These are phyloP conservation scores for Leuciscus waleckii DNA, from an alignment of 2,797 vertebrate genomes.

Conservation along the genomic window DNA sequence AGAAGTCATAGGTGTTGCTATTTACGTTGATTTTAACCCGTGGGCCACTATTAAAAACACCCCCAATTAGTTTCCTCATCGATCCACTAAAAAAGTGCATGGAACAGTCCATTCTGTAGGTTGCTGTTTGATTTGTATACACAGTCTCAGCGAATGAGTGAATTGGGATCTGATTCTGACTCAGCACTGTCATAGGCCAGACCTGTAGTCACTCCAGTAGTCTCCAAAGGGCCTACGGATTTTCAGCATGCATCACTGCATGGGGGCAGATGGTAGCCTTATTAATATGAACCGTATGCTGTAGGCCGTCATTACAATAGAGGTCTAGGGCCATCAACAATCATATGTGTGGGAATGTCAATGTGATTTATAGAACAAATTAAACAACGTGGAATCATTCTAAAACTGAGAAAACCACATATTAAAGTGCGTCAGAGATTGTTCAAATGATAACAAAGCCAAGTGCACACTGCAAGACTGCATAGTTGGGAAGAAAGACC, in stretches of 20 bases:
- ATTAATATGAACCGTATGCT: slow-evolving; percentile 48
- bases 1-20: slow-evolving; percentile 4
- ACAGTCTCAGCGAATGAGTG: slow-evolving; percentile 49
- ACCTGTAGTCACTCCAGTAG: slow-evolving; percentile 61
- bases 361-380: slow-evolving; percentile 48
- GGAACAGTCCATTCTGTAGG: slow-evolving; percentile 64
- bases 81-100: slow-evolving; percentile 35
- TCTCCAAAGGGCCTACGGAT: slow-evolving; percentile 57
- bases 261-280: slow-evolving; percentile 53
- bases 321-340: slow-evolving; percentile 32
- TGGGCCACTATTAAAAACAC: slow-evolving; percentile 30
- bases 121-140: slow-evolving; percentile 51
- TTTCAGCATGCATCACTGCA: slow-evolving; percentile 60
- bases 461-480: slow-evolving; percentile 7
- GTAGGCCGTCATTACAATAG: slow-evolving; percentile 22
- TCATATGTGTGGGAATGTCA: slow-evolving; percentile 49
- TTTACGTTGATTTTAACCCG: not conserved
- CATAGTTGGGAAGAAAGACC: not conserved
- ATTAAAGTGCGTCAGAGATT: slow-evolving; percentile 50
- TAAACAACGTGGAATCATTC: slow-evolving; percentile 53
- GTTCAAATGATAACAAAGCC: slow-evolving; percentile 25
- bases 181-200: slow-evolving; percentile 59
- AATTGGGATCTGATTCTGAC: slow-evolving; percentile 58
- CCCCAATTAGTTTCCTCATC: slow-evolving; percentile 5
- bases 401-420: slow-evolving; percentile 57